phyloP scores from a whole-genome alignment of 2,113 vertebrate species.

The Pluvianellus socialis region DNA sequence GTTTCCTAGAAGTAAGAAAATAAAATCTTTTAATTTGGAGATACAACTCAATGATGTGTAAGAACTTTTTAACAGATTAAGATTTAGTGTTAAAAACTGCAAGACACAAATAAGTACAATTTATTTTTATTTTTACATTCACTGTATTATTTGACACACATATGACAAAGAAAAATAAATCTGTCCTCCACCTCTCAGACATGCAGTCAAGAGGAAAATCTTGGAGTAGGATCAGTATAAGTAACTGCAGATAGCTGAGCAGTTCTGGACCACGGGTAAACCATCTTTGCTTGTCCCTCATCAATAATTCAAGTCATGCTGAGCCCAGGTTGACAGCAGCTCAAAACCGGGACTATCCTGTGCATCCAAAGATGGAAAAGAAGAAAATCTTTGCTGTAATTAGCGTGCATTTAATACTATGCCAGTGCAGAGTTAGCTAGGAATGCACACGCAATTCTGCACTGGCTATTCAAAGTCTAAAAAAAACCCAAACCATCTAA shows the following conservation, averaged over 20 bases:
- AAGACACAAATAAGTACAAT: neutral
- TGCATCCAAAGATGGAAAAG: neutral
- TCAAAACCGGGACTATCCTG: neutral
- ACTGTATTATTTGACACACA: neutral
- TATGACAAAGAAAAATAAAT: neutral
- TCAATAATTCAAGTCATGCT: neutral
- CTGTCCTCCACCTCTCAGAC: neutral
- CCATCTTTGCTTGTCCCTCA: neutral
- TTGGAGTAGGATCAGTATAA: neutral
- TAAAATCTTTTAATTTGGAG: neutral
- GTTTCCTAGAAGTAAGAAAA: conserved; percentile 75
- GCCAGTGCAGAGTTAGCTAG: neutral
- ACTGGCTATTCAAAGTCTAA: neutral
- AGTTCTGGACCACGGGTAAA: neutral
- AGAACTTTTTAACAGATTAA: neutral
- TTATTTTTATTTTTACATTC: neutral
- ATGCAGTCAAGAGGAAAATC: neutral
- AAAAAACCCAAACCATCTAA: neutral
- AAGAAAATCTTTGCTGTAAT: neutral
- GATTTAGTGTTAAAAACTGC: neutral
- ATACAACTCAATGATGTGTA: neutral
- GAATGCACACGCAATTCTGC: neutral
- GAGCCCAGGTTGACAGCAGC: neutral
- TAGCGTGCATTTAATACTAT: neutral
- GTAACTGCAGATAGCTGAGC: neutral